Base-by-base conservation (phyloP, 2,888 invertebrate genomes). In the Leptinotarsa tumamoca region DNA sequence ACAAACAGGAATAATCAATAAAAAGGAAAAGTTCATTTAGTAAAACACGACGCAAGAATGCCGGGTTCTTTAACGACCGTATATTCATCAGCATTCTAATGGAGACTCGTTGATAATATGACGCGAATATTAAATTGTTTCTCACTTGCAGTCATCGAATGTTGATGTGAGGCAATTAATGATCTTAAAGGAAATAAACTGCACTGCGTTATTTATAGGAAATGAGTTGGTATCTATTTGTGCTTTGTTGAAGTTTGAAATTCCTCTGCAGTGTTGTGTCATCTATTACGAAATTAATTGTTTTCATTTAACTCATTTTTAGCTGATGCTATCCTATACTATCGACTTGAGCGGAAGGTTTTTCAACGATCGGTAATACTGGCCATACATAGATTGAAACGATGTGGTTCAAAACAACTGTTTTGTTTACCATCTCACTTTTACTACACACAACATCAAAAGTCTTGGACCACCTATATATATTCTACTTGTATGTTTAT, bases 11-110 rank as follows among this genome's bases (percentile, higher is more conserved):
- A 73, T 71, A 68, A 76, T 76, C 73, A 73, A 73, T 76, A 73
- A 72, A 72, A 75, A 75, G 71, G 75, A 75, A 75, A 76, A 71
- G 71, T 76, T 72, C 76, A 73, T 73, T 73, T 69, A 73, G 71
- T 49, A 15, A 61, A 73, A 71, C 63, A 61, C 68, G 67, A 66
- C 3, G 33, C 56, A 66, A 13, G 33, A 33, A 63, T 63, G 63
- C 21, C n/a, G 27, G 33, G 10, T 43, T n/a, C 13, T 43, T 63
- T 43, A 23, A 54, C 4, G 56, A 43, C 69, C 27, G 13, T 68
- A 43, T 43, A 18, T 68, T 52, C 51, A 51, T 69, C 33, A 14
- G 56, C 17, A 69, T 56, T 54, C 56, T 27, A 54, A 14, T n/a
- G 63, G 63, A 63, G 63, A 33, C 43, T 33, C 33, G 63, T 33